Percentiles rank a stretch among this genome's conserved stretches.
Evolutionary conservation across 2,888 invertebrate species (phyloP).

Genomic region (Drosophila gaucha): DNA sequence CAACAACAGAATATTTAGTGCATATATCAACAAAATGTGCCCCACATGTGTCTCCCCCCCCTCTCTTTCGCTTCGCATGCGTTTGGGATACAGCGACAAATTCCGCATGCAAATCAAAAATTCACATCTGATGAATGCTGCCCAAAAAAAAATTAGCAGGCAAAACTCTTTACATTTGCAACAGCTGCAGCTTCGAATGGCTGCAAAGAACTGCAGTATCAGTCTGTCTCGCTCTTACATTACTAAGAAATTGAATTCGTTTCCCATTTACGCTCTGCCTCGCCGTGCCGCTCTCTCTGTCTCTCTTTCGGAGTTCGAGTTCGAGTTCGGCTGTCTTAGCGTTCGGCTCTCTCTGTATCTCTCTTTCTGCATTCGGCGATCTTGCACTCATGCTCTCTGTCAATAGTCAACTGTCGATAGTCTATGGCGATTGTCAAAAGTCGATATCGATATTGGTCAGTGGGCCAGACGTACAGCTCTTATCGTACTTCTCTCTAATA

Average conservation of each 20-base stretch:
- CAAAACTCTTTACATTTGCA: conserved; percentile 5
- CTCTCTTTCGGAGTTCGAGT: no score
- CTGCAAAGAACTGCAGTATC: neutral
- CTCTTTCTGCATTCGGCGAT: neutral
- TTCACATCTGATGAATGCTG: conserved; percentile 20
- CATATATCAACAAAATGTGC: conserved; percentile 38
- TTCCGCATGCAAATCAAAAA: conserved; percentile 36
- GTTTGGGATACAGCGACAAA: conserved; percentile 6
- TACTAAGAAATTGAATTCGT: neutral
- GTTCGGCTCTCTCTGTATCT: no score
- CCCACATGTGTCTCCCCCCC: neutral
- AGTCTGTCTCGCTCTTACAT: neutral
- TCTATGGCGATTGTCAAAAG: neutral
- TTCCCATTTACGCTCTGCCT: neutral
- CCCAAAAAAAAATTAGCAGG: no score
- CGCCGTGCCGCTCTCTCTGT: no score
- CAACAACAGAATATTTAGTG: conserved; percentile 37
- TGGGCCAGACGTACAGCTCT: conserved; percentile 7
- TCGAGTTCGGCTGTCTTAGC: no score
- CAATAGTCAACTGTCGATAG: neutral
- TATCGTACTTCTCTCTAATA: neutral
- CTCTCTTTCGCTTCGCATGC: neutral
- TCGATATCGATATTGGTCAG: neutral
- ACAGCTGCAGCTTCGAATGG: no score
- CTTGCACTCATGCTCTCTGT: neutral